Base-by-base conservation (phyloP, 2,113 vertebrate species). In the Corvus hawaiiensis region DNA sequence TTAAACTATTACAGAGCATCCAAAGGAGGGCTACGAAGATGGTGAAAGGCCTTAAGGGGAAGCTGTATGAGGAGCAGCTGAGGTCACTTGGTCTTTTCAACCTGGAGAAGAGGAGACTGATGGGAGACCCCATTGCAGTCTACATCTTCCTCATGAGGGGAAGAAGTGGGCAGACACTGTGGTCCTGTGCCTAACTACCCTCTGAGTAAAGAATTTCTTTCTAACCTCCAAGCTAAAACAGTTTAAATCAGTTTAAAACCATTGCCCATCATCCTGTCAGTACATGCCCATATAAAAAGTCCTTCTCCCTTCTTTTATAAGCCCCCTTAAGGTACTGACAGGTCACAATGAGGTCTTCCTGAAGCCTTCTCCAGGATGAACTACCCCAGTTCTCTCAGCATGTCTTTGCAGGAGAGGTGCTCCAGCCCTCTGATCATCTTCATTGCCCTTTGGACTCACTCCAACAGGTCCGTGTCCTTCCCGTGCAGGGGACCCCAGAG, bases 401-500 rank as follows among this genome's bases (percentile, higher is more conserved):
- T 58, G 8, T 41, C 35, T 61, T 27, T 24, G 7, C 21, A 58
- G 35, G 33, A 61, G 55, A 61, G 33, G 8, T 61, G 17, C 32
- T 44, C 22, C 27, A 37, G 6, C 14, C 9, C 7, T 61, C 63
- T 61, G 37, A 39, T 68, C 44, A 37, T 27, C 54, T 61, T 61
- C 22, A 23, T 6, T 32, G 39, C 7, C 12, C 19, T 77, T 3
- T 44, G 32, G 32, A 52, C 14, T 52, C 0, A 0, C 17, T 51
- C 21, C 37, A 7, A 3, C 27, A 5, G 3, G 1, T 44, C 44
- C 11, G 3, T 37, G 37, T 44, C 14, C 11, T 15, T 2, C 22
- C 22, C 27, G 11, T 27, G 32, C 33, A 33, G 37, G 26, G 12
- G 14, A 43, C 3, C 9, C 32, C 32, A 52, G 62, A 59, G 21